Percentiles rank a stretch among this genome's conserved stretches.
Evolutionary conservation across 2,797 vertebrate species (phyloP).

Genomic region (Chelonia mydas): DNA sequence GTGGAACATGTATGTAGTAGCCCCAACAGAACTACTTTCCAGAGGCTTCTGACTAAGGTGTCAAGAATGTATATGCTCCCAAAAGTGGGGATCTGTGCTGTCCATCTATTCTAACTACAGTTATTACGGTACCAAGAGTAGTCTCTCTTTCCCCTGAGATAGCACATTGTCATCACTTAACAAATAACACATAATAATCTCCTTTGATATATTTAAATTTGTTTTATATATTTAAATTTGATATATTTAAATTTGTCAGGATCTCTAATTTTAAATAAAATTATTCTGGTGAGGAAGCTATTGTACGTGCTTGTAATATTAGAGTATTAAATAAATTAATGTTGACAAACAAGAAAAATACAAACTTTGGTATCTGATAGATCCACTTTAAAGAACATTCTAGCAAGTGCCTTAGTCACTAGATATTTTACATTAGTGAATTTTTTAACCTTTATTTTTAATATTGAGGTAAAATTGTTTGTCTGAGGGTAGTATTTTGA

Average conservation of each 20-base stretch:
- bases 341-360: not conserved
- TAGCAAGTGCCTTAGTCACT: not conserved
- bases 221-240: not conserved
- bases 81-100: not conserved
- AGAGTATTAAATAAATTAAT: not conserved
- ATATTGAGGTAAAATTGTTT: slow-evolving; percentile 11
- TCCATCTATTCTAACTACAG: not conserved
- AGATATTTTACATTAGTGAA: not conserved
- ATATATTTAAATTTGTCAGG: not conserved
- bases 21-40: not conserved
- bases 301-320: not conserved
- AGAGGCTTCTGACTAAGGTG: not conserved
- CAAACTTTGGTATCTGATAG: not conserved
- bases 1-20: not conserved
- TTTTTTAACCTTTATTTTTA: not conserved
- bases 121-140: not conserved
- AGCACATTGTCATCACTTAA: not conserved
- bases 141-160: not conserved
- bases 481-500: slow-evolving; percentile 7
- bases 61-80: not conserved
- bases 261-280: not conserved
- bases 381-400: not conserved
- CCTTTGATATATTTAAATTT: not conserved
- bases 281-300: not conserved
- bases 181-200: not conserved